These are phyloP conservation scores for Poeciliopsis gracilis DNA, from an alignment of 2,797 vertebrate genomes.

Conservation along the genomic window DNA sequence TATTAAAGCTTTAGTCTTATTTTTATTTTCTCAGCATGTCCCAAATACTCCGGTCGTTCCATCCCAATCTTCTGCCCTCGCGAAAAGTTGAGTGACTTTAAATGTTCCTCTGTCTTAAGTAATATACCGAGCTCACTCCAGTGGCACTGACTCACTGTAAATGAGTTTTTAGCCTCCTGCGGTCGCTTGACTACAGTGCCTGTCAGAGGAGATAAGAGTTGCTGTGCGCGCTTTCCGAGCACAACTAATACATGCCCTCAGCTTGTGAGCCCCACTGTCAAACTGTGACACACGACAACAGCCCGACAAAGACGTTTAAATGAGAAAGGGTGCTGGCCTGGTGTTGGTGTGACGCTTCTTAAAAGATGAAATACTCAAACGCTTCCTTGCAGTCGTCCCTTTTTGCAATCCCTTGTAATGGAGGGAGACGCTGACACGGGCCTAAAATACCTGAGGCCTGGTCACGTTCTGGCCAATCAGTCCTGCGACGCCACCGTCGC, in stretches of 20 bases:
- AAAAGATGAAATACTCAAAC: neutral
- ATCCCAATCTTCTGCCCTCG: neutral
- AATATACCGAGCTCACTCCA: conserved; percentile 1
- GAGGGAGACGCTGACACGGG: conserved; percentile 37
- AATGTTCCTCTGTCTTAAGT: neutral
- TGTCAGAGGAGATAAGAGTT: conserved; percentile 28
- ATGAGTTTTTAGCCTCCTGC: conserved; percentile 14
- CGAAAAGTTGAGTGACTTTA: neutral
- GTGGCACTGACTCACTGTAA: conserved; percentile 1
- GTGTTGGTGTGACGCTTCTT: neutral
- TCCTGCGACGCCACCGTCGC: conserved; percentile 58
- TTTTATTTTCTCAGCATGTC: too few relatives aligned
- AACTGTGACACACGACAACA: conserved; percentile 9
- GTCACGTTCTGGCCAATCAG: conserved; percentile 65
- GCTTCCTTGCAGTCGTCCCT: neutral
- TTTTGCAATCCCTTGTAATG: conserved; percentile 27
- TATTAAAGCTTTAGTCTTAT: too few relatives aligned
- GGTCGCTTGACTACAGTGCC: conserved; percentile 1
- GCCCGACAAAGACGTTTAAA: neutral
- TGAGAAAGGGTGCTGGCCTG: neutral
- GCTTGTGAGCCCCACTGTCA: conserved; percentile 19
- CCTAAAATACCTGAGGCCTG: conserved; percentile 47
- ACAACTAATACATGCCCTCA: conserved; percentile 31
- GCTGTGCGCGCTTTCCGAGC: conserved; percentile 35
- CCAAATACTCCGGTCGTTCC: too few relatives aligned